Evolutionary conservation across 2,113 vertebrate species (phyloP), one percentile per base, ranked within the genome.

Genomic region (Thinocorus orbignyianus): DNA sequence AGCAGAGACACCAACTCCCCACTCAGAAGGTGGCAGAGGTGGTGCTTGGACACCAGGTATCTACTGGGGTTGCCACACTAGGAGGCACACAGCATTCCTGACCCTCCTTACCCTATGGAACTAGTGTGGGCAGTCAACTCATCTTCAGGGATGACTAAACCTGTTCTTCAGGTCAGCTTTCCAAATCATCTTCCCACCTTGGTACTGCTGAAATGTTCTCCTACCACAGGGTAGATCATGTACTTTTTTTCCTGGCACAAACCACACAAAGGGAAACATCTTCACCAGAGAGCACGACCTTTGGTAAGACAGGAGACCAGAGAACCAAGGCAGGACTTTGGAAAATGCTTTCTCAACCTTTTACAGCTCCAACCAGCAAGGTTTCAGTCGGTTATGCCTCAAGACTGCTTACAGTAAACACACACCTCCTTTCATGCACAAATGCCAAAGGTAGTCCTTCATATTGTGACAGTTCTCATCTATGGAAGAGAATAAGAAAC

Each of bases 11-110:
- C 54, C 48, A 82, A 30, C 28, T 49, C 17, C 66, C 86, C 2
- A 1, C 42, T 54, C 61, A 62, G n/a, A 76, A 58, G 15, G 61
- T 15, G 52, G 31, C 57, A 58, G 42, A 88, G 52, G 7, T 17
- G n/a, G 51, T 64, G 37, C 41, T 12, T 52, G 76, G 84, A 18
- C 31, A 85, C n/a, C 14, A 54, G 46, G 5, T 48, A n/a, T 17
- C 48, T 12, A 13, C 77, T 48, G 69, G 64, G 20, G 4, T 69
- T 91, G 68, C 58, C 78, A 62, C 55, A 22, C 33, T 17, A 49
- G 35, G 69, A 69, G 23, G 15, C 9, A 35, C 18, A 14, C 10
- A 1, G 18, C 4, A 1, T 15, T 80, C 52, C 65, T 0, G 0
- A 8, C 37, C 33, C 37, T 66, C 31, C 0, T 0, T 31, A 49